Evolutionary conservation across 2,888 invertebrate species (phyloP).

Genomic region (Drosophila austrosaltans): DNA sequence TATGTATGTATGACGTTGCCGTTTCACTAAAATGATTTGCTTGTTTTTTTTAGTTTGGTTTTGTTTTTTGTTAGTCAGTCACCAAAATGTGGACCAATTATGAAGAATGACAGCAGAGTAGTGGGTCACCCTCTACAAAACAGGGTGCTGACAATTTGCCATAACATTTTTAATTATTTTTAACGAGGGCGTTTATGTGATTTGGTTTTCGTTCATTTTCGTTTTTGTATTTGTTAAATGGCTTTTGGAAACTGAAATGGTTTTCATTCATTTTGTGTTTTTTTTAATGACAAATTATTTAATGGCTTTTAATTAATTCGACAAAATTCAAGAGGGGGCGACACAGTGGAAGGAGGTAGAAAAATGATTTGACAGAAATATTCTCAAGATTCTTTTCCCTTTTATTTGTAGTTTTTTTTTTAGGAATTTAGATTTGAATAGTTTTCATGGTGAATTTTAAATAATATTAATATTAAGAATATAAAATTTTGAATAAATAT

Average conservation of each 20-base stretch:
- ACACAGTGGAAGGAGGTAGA: conserved; percentile 15
- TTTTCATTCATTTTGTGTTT: conserved; percentile 55
- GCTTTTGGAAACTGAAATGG: conserved; percentile 35
- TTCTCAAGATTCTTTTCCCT: neutral
- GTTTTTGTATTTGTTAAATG: conserved; percentile 13
- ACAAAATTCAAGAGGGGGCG: conserved; percentile 43
- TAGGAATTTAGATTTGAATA: neutral
- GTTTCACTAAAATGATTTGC: conserved; percentile 71
- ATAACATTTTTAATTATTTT: conserved; percentile 74
- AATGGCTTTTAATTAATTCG: conserved; percentile 71
- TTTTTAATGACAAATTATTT: conserved; percentile 70
- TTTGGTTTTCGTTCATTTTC: conserved; percentile 40
- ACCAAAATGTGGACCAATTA: conserved; percentile 70
- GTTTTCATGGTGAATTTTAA: neutral
- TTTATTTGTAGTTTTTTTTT: neutral
- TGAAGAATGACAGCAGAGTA: conserved; percentile 57
- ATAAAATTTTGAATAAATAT: too few species aligned
- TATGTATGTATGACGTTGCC: conserved; percentile 56
- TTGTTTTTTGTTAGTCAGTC: conserved; percentile 41
- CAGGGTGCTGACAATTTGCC: conserved; percentile 75
- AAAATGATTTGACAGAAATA: conserved; percentile 61
- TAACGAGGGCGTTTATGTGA: conserved; percentile 76
- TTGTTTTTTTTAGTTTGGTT: conserved; percentile 16
- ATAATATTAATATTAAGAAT: too few species aligned
- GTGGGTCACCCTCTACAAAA: conserved; percentile 18